Evolutionary conservation across 2,888 invertebrate genomes (phyloP).

Genomic region (Orchesellides sinensis): DNA sequence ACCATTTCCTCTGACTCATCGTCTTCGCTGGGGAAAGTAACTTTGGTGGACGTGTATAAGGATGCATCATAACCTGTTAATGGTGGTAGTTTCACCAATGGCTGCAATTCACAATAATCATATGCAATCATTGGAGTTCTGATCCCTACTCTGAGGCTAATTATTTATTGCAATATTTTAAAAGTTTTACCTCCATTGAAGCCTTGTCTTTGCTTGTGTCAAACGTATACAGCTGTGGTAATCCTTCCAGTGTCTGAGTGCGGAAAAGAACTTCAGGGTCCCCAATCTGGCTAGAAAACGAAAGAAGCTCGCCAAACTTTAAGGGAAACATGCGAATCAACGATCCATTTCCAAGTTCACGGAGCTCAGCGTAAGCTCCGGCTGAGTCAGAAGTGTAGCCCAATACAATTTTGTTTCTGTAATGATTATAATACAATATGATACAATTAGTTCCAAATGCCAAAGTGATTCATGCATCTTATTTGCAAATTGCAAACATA

Average conservation of each 20-base stretch:
- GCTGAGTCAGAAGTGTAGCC: conserved; percentile 85
- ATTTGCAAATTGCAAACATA: neutral
- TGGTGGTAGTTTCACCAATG: conserved; percentile 30
- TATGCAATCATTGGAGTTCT: neutral
- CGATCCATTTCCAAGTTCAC: conserved; percentile 85
- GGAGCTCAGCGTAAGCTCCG: conserved; percentile 88
- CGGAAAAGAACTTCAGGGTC: conserved; percentile 92
- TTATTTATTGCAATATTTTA: neutral
- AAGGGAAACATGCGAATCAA: conserved; percentile 86
- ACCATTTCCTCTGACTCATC: conserved; percentile 63
- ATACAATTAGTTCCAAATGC: neutral
- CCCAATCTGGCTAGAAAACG: conserved; percentile 91
- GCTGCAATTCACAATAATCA: conserved; percentile 28
- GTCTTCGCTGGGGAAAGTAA: conserved; percentile 47
- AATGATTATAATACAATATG: neutral
- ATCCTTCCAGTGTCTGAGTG: conserved; percentile 62
- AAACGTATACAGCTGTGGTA: conserved; percentile 49
- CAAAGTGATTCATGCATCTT: neutral
- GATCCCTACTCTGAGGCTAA: too few species aligned
- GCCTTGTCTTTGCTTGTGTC: conserved; percentile 53
- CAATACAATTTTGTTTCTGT: conserved; percentile 59
- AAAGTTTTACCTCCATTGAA: conserved; percentile 36
- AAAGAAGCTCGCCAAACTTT: conserved; percentile 92
- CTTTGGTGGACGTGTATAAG: conserved; percentile 49
- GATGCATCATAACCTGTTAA: conserved; percentile 41